Base-by-base conservation (phyloP, 2,113 vertebrate species). In the Callipepla squamata region DNA sequence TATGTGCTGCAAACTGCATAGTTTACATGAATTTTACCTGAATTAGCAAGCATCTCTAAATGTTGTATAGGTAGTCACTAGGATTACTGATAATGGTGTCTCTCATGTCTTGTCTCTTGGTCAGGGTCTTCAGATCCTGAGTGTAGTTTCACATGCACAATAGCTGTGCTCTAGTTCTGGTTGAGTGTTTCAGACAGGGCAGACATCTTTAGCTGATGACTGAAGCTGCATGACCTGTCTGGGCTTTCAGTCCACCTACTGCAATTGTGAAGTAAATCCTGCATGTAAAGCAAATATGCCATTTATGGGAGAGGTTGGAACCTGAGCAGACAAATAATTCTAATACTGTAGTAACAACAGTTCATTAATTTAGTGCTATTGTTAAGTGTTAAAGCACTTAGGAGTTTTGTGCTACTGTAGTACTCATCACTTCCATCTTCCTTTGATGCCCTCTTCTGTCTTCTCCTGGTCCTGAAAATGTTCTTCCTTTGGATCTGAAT, bases 201-300 rank as follows among this genome's bases (percentile, higher is more conserved):
- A 51, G 30, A 17, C 40, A 48, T 2, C 16, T 82, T 58, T 61
- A 68, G 15, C 16, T 90, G 1, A 0, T 72, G 34, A 22, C 13
- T 51, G 63, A 57, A 76, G 15, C 44, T 68, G 4, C 9, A 23
- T 25, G 50, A 16, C 12, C 21, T 36, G 7, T 47, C 9, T 40
- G 36, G 3, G 9, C 15, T n/a, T 80, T 82, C 22, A 5, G 5
- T 26, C 2, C 47, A 42, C 21, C 22, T 66, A 13, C 8, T 45
- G 9, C 45, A 68, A 8, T 36, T 28, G 28, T 47, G 21, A 53
- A 28, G 48, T 15, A 51, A 36, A 18, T 82, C 34, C 1, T 7
- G 8, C 11, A 40, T 74, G 2, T 25, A 32, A 19, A 4, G 8
- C 0, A 0, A 48, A 34, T 2, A 0, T 38, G 5, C 38, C 57